A percentile compares a stretch with the other conserved stretches of the same genome.
Evolutionary conservation across 2,113 vertebrate species (phyloP).

Genomic region (Microtus richardsoni): DNA sequence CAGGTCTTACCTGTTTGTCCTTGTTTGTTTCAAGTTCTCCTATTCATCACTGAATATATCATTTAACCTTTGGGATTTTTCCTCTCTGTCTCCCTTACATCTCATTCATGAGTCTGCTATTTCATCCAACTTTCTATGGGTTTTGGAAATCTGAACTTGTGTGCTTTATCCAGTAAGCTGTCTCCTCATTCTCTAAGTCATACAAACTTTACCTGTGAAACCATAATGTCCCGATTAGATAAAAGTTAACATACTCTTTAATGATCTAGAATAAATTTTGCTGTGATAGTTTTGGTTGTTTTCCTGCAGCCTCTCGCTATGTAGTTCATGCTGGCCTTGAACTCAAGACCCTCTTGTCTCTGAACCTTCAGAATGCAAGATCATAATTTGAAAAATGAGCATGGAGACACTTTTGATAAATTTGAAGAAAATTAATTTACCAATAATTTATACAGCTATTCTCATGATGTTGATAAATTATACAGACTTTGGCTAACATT

Average conservation of each 20-base stretch:
- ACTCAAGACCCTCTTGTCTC: background rate
- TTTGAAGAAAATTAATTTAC: background rate
- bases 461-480: background rate
- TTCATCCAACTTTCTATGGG: background rate
- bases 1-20: too few species aligned
- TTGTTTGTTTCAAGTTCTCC: background rate
- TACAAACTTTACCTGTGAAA: background rate
- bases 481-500: background rate
- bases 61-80: too few species aligned
- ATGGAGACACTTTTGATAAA: background rate
- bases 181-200: background rate
- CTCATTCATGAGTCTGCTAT: background rate
- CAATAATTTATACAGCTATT: conserved; percentile 6
- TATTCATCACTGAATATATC: background rate
- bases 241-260: conserved; percentile 2
- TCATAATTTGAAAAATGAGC: background rate
- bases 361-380: background rate
- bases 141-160: background rate
- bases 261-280: conserved; percentile 31
- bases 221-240: background rate
- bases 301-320: background rate
- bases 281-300: background rate
- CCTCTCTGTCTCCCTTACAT: background rate
- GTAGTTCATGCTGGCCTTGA: background rate
- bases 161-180: background rate